A percentile compares a stretch with the other conserved stretches of the same genome.
phyloP scores from a whole-genome alignment of 2,113 vertebrate species.

The Semicossyphus pulcher region DNA sequence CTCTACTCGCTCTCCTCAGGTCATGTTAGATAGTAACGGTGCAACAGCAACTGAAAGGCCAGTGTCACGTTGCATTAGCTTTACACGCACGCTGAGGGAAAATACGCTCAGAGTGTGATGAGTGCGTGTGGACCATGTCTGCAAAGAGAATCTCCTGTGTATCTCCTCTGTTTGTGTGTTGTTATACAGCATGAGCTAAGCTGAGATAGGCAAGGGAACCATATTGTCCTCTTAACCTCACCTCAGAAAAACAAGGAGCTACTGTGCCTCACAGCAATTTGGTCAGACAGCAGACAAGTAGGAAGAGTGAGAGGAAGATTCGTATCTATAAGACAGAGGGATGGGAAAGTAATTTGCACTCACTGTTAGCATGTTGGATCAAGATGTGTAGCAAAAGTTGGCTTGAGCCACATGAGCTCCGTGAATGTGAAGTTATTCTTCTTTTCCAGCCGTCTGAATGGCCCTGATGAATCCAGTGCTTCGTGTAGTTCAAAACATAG shows the following conservation, averaged over 20 bases:
- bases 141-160: not conserved
- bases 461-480: no score
- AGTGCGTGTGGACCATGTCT: conserved; percentile 1
- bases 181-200: no score
- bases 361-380: not conserved
- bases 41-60: conserved; percentile 61
- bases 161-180: not conserved
- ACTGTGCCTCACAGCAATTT: conserved; percentile 43
- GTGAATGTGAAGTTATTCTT: no score
- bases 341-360: not conserved
- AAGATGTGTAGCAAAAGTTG: not conserved
- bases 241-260: conserved; percentile 54
- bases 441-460: not conserved
- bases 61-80: conserved; percentile 68
- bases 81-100: conserved; percentile 38
- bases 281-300: conserved; percentile 17
- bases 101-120: conserved; percentile 48
- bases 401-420: no score
- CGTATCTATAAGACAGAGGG: not conserved
- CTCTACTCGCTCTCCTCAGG: conserved; percentile 41
- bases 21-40: conserved; percentile 40
- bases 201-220: conserved; percentile 8
- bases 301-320: conserved; percentile 2
- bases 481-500: not conserved
- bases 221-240: conserved; percentile 36